phyloP scores from a whole-genome alignment of 2,113 vertebrate species.

The Trichomycterus rosablanca region DNA sequence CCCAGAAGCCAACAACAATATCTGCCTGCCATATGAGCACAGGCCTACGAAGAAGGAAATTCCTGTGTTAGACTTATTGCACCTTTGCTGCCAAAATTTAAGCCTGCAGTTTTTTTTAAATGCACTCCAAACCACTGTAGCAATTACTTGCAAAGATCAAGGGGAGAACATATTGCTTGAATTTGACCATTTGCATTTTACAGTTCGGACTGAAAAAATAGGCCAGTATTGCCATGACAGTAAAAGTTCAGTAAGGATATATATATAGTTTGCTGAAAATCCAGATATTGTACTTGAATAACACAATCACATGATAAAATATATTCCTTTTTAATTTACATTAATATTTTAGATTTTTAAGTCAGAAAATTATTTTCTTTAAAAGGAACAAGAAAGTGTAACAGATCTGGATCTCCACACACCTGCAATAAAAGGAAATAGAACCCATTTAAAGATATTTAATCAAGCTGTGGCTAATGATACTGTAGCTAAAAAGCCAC shows the following conservation, averaged over 20 bases:
- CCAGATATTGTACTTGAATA: too few species aligned
- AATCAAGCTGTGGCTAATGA: too few species aligned
- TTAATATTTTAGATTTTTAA: too few species aligned
- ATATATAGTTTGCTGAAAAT: too few species aligned
- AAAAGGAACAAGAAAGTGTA: too few species aligned
- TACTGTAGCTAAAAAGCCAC: too few species aligned
- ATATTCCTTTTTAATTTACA: too few species aligned
- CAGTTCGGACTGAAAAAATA: background rate
- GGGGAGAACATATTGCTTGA: slow-evolving; percentile 3
- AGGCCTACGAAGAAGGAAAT: slow-evolving; percentile 63
- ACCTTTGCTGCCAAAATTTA: slow-evolving; percentile 49
- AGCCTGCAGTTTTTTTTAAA: slow-evolving; percentile 31
- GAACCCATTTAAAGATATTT: too few species aligned
- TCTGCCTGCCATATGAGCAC: slow-evolving; percentile 75
- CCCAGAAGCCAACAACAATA: slow-evolving; percentile 61
- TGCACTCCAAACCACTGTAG: slow-evolving; percentile 33
- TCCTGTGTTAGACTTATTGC: slow-evolving; percentile 62
- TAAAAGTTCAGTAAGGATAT: background rate
- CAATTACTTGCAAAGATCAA: slow-evolving; percentile 29
- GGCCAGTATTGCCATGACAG: background rate
- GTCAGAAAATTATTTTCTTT: too few species aligned
- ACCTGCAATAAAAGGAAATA: too few species aligned
- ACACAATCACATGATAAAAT: too few species aligned
- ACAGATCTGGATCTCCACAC: too few species aligned
- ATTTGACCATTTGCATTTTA: background rate